These are phyloP conservation scores for Clarias fuscus DNA, from an alignment of 2,797 vertebrate species.

Conservation along the genomic window DNA sequence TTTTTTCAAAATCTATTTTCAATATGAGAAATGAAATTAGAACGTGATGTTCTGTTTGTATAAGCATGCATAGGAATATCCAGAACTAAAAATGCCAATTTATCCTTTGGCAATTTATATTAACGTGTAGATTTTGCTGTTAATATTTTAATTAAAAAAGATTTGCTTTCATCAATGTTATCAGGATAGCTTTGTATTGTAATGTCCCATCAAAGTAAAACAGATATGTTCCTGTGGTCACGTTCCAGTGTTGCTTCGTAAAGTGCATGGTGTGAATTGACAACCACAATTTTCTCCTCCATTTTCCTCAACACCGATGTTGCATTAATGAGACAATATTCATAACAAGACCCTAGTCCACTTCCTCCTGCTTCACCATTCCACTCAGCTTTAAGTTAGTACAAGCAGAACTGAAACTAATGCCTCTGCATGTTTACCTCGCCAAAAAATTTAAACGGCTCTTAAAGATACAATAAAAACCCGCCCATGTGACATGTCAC, in stretches of 20 bases:
- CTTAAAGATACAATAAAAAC: neutral
- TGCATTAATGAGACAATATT: neutral
- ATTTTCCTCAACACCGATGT: neutral
- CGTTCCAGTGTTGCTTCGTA: neutral
- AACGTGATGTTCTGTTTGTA: neutral
- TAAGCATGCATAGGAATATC: neutral
- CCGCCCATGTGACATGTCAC: too few species aligned
- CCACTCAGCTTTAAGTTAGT: conserved; percentile 27
- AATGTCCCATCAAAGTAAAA: neutral
- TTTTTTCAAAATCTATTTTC: neutral
- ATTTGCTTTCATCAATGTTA: neutral
- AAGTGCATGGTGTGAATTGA: neutral
- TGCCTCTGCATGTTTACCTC: conserved; percentile 48
- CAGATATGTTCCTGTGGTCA: neutral
- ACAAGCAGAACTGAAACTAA: conserved; percentile 55
- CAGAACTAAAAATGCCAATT: neutral
- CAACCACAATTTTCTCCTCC: neutral
- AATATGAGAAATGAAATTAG: conserved; percentile 19
- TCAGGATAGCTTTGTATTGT: neutral
- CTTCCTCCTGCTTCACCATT: neutral
- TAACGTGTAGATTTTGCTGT: neutral
- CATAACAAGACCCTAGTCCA: neutral
- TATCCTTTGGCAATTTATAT: neutral
- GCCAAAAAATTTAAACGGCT: conserved; percentile 55
- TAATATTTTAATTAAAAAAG: neutral